phyloP scores from a whole-genome alignment of 1,140 invertebrate species.

The Apis florea region DNA sequence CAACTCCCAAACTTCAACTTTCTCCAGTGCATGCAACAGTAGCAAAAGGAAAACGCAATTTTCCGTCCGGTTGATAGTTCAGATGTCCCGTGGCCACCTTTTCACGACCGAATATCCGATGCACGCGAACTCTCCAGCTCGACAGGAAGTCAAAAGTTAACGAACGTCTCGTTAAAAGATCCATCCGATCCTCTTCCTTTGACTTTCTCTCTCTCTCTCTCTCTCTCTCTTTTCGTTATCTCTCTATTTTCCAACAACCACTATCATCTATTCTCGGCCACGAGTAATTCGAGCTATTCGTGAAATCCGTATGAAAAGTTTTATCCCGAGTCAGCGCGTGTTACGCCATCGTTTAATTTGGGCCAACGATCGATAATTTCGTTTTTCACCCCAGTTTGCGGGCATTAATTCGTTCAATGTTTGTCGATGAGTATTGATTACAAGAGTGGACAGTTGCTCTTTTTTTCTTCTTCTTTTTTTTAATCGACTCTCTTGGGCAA shows the following conservation, averaged over 20 bases:
- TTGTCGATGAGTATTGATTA: not conserved
- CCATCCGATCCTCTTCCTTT: not conserved
- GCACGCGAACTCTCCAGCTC: not conserved
- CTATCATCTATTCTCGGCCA: not conserved
- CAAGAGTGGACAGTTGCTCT: not conserved
- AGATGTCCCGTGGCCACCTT: not conserved
- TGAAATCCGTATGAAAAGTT: constrained; percentile 21
- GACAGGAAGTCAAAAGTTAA: constrained; percentile 6
- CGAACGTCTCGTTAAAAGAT: constrained; percentile 16
- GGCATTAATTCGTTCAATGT: no score
- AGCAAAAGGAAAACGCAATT: not conserved
- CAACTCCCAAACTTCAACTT: not conserved
- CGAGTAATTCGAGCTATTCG: constrained; percentile 10
- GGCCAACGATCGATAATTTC: not conserved
- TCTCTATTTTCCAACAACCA: not conserved
- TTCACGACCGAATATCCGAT: not conserved
- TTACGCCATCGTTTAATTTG: constrained; percentile 1
- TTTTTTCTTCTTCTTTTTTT: not conserved
- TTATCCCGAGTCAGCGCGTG: not conserved
- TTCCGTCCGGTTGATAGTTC: not conserved
- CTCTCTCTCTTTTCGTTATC: not conserved
- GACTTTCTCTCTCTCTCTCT: no score
- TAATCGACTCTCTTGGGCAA: no score
- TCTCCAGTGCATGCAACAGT: not conserved
- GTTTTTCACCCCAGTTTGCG: not conserved